Conservation (phyloP, 92 coral and sea anemone species). For the Isaurus tuberculatus region DNA sequence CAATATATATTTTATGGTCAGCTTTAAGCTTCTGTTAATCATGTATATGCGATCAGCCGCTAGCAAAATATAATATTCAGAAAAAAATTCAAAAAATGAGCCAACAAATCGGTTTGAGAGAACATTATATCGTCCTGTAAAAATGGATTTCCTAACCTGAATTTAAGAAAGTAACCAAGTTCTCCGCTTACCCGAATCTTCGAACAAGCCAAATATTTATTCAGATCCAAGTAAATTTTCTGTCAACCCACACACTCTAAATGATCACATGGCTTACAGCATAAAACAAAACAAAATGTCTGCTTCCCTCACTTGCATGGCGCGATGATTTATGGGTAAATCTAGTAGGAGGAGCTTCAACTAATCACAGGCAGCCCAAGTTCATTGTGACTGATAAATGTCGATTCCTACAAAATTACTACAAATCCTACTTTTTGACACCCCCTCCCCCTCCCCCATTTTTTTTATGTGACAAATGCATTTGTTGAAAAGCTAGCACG, state of each 20-base stretch:
- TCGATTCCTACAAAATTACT: no score
- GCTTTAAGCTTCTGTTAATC: background rate
- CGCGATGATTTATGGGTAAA: slow-evolving; percentile 58
- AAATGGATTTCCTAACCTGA: slow-evolving; percentile 2
- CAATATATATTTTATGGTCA: background rate
- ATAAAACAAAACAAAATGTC: slow-evolving; percentile 72
- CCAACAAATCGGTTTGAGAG: background rate
- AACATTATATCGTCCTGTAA: background rate
- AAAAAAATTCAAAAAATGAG: background rate
- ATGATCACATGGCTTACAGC: slow-evolving; percentile 52
- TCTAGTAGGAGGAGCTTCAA: slow-evolving; percentile 4
- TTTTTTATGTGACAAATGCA: no score
- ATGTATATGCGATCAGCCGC: background rate
- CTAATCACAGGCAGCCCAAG: no score
- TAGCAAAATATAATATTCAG: background rate
- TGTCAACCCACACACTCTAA: slow-evolving; percentile 59
- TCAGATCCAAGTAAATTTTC: slow-evolving; percentile 21
- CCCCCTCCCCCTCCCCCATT: no score
- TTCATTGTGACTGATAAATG: no score
- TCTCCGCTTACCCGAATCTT: slow-evolving; percentile 18
- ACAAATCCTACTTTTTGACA: no score
- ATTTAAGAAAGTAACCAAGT: slow-evolving; percentile 4
- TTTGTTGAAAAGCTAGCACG: no score
- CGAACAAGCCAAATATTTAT: slow-evolving; percentile 10
- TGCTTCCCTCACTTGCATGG: slow-evolving; percentile 32